Evolutionary conservation across 2,888 invertebrate genomes (phyloP).

Genomic region (Caradrina clavipalpis): DNA sequence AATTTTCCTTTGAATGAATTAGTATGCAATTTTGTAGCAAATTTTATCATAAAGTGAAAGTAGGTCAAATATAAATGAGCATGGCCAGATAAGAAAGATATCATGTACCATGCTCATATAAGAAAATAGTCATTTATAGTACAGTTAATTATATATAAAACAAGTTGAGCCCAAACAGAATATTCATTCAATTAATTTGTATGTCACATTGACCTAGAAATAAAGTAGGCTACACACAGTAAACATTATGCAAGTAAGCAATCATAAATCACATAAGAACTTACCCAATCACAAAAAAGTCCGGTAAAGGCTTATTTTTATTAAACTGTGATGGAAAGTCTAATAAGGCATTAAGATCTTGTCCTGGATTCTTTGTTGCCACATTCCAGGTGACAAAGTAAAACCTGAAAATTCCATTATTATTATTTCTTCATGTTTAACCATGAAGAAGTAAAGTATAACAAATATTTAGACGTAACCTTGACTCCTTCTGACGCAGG

Average conservation of each 20-base stretch:
- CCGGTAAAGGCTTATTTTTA: conserved; percentile 93
- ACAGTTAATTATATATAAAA: background rate
- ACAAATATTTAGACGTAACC: conserved; percentile 64
- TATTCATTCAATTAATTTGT: conserved; percentile 7
- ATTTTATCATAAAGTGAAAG: background rate
- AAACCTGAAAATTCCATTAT: conserved; percentile 88
- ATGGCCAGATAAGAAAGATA: background rate
- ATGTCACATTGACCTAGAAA: conserved; percentile 61
- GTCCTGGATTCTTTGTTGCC: conserved; percentile 94
- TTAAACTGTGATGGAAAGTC: conserved; percentile 92
- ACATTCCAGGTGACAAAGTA: conserved; percentile 98
- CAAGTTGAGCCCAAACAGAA: background rate
- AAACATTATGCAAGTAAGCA: conserved; percentile 49
- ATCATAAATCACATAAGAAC: conserved; percentile 60
- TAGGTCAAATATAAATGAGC: background rate
- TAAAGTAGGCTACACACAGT: conserved; percentile 55
- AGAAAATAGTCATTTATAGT: background rate
- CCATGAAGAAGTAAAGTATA: conserved; percentile 38
- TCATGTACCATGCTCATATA: background rate
- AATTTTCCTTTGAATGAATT: background rate
- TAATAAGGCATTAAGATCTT: conserved; percentile 93
- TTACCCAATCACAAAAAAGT: conserved; percentile 96
- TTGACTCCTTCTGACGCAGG: conserved; percentile 73
- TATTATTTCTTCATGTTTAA: conserved; percentile 14
- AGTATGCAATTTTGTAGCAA: too few species aligned